Percentiles rank a stretch among this genome's conserved stretches.
Evolutionary conservation across 1,140 invertebrate species (phyloP).

Genomic region (Octopus bimaculoides): DNA sequence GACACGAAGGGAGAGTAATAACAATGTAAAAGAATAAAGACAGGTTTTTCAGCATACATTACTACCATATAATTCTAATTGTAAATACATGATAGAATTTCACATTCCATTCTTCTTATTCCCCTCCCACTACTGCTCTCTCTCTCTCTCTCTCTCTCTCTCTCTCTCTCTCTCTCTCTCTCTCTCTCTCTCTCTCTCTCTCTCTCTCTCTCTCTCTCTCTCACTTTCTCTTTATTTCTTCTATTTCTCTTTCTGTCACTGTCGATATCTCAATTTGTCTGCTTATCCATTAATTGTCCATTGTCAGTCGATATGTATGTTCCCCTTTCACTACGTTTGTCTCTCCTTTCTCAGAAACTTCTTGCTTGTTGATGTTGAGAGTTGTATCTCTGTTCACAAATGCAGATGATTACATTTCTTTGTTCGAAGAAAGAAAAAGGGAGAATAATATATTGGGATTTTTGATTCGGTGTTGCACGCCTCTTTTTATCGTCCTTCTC

Average conservation of each 20-base stretch:
- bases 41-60: no score
- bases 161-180: background rate
- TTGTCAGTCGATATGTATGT: background rate
- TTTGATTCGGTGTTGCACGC: no score
- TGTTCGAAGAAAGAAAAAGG: no score
- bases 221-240: background rate
- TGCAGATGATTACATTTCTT: no score
- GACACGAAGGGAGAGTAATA: no score
- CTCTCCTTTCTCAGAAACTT: background rate
- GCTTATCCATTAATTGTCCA: background rate
- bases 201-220: background rate
- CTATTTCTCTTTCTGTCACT: background rate
- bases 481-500: no score
- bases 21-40: no score
- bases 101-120: background rate
- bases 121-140: background rate
- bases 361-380: no score
- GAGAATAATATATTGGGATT: no score
- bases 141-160: slow-evolving; percentile 2
- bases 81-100: no score
- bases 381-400: no score
- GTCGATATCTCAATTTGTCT: background rate
- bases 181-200: background rate
- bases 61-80: no score
- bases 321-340: background rate